Evolutionary conservation across 2,797 vertebrate genomes (phyloP), one percentile per base, ranked within the genome.

Genomic region (Cyclura pinguis): DNA sequence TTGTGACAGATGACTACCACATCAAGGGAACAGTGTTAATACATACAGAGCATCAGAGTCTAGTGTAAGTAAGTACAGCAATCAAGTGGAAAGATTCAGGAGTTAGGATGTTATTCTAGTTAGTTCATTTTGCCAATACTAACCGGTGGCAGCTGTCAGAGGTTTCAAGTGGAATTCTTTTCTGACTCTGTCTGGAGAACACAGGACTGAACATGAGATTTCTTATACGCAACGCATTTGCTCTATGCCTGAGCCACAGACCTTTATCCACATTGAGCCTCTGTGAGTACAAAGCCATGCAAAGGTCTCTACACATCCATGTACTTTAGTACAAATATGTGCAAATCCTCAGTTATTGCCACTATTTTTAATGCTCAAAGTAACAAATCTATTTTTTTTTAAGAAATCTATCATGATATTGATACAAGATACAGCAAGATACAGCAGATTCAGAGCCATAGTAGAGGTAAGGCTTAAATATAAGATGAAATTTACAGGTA

Each of bases 391-490:
- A 74, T 84, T 80, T 90, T 85, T 81, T 96, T 96, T 88, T 95
- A 69, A 99, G 99, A 96, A 98, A 96, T 98, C 98, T 47, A 96
- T 99, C 93, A 97, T 98, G 97, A 96, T 97, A 93, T 96, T 99
- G 90, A 94, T 99, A 85, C 97, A 98, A 59, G 94, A 95, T 88
- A 97, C 98, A 67, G 96, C 94, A 85, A 98, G 97, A 91, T 98
- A 98, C 81, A 96, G 96, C 91, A 96, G 87, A 85, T 99, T 99
- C 96, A 97, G 95, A 84, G 95, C 96, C 93, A 95, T 98, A n/a
- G 89, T 99, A 91, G 96, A 98, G 98, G 99, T 99, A 96, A 88
- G 80, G 20, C 69, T 81, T 32, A 90, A 69, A 87, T 92, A 18
- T 92, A 8, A 64, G 76, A 47, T 91, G 86, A 89, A 74, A 57